Evolutionary conservation across 2,888 invertebrate species (phyloP).

Genomic region (Pyrgus malvae): DNA sequence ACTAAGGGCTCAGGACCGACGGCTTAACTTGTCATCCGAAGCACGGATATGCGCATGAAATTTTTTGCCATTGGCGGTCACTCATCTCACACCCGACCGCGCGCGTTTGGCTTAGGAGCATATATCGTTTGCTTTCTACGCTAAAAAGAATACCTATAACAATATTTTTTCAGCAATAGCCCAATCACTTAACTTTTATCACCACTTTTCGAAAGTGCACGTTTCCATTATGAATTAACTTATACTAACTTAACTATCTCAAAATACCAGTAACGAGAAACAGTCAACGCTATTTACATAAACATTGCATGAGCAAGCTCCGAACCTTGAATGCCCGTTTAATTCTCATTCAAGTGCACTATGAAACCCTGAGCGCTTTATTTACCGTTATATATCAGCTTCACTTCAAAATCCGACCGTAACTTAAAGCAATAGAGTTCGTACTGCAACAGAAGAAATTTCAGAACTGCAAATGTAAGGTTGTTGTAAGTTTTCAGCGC

Average conservation of each 20-base stretch:
- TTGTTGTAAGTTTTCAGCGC: conserved; percentile 10
- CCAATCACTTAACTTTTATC: not conserved
- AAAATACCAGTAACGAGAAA: conserved; percentile 28
- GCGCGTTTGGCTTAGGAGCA: too few relatives aligned
- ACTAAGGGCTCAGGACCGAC: too few relatives aligned
- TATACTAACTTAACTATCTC: conserved; percentile 8
- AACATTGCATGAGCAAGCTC: conserved; percentile 51
- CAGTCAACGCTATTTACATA: conserved; percentile 50
- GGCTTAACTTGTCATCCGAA: too few relatives aligned
- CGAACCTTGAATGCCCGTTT: conserved; percentile 57
- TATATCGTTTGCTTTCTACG: too few relatives aligned
- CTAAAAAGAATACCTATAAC: too few relatives aligned
- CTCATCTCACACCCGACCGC: too few relatives aligned
- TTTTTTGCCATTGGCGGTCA: too few relatives aligned
- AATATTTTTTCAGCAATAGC: too few relatives aligned
- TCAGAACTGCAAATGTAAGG: not conserved
- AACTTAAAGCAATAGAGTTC: not conserved
- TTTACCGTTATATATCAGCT: not conserved
- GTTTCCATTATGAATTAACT: not conserved
- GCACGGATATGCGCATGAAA: too few relatives aligned
- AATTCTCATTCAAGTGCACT: conserved; percentile 53
- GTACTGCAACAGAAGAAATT: not conserved
- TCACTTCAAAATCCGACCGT: not conserved
- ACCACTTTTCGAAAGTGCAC: not conserved
- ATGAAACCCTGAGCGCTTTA: conserved; percentile 15